A percentile compares a stretch with the other conserved stretches of the same genome.
Conservation (phyloP, 1,140 invertebrate genomes). For the Zaprionus inermis region DNA sequence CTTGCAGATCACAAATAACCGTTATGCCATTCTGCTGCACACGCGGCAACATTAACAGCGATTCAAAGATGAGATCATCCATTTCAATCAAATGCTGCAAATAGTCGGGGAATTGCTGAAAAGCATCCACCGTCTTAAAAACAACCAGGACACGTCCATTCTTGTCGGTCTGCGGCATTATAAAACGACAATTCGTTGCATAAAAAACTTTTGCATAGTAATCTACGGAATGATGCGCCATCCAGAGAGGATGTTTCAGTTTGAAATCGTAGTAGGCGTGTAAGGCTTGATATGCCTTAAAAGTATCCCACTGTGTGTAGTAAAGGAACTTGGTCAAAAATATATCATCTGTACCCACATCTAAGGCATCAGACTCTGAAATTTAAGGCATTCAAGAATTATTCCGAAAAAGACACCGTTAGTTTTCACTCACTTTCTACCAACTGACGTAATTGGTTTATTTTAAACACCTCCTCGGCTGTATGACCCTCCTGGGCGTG, state of each 20-base stretch:
- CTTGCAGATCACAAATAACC: slow-evolving; percentile 74
- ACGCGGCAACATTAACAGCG: slow-evolving; percentile 66
- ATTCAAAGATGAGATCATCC: slow-evolving; percentile 81
- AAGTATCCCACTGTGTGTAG: slow-evolving; percentile 66
- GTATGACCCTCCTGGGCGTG: slow-evolving; percentile 45
- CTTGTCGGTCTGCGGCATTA: slow-evolving; percentile 76
- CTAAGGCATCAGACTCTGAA: slow-evolving; percentile 62
- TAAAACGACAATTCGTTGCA: slow-evolving; percentile 62
- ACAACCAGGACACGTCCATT: slow-evolving; percentile 69
- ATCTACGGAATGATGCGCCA: slow-evolving; percentile 67
- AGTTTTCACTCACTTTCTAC: slow-evolving; percentile 63
- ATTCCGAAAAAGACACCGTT: not conserved
- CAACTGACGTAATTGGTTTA: slow-evolving; percentile 64
- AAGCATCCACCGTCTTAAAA: slow-evolving; percentile 77
- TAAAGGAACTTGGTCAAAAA: slow-evolving; percentile 74
- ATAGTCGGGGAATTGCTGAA: slow-evolving; percentile 71
- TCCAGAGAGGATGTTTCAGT: slow-evolving; percentile 66
- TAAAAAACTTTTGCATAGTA: slow-evolving; percentile 65
- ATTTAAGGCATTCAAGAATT: not conserved
- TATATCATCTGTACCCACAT: slow-evolving; percentile 69
- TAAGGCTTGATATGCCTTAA: slow-evolving; percentile 67
- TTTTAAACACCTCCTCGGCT: slow-evolving; percentile 60
- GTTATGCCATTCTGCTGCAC: slow-evolving; percentile 76
- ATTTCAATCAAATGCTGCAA: slow-evolving; percentile 75
- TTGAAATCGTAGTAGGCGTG: slow-evolving; percentile 80